A percentile compares a stretch with the other conserved stretches of the same genome.
phyloP scores from a whole-genome alignment of 2,888 invertebrate genomes.

The Hemistola chrysoprasaria region DNA sequence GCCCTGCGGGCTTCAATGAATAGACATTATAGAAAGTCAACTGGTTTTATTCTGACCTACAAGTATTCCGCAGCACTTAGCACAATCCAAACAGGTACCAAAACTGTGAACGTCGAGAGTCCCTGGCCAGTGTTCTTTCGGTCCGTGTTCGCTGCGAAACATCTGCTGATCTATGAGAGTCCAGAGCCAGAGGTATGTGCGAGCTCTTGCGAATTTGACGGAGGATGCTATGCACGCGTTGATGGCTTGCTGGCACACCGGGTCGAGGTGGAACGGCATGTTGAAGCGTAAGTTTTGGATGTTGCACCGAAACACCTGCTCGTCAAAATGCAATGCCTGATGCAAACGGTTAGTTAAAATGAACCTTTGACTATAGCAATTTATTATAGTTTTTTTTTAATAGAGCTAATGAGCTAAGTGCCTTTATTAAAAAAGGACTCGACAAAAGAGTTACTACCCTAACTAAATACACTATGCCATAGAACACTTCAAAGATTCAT shows the following conservation, averaged over 20 bases:
- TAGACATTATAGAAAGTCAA: no score
- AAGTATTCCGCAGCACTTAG: conserved; percentile 38
- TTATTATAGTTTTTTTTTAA: no score
- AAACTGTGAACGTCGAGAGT: conserved; percentile 30
- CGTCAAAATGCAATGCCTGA: no score
- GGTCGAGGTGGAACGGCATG: conserved; percentile 46
- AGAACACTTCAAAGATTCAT: no score
- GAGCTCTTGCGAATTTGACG: conserved; percentile 45
- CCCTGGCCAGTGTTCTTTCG: conserved; percentile 50
- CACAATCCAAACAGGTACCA: conserved; percentile 35
- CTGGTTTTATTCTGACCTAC: background rate
- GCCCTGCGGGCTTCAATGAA: no score
- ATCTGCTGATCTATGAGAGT: conserved; percentile 47
- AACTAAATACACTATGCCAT: no score
- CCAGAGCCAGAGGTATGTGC: conserved; percentile 54
- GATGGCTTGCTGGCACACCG: conserved; percentile 54
- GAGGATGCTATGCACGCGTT: conserved; percentile 51
- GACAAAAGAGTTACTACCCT: no score
- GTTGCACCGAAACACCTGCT: conserved; percentile 68
- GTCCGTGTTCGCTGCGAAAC: conserved; percentile 44
- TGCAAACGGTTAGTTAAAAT: no score
- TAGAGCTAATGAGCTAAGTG: no score
- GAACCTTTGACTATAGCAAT: no score
- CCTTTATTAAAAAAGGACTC: no score
- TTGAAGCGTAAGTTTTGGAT: conserved; percentile 59